Percentiles rank a stretch among this genome's conserved stretches.
Conservation (phyloP, 2,888 invertebrate species). For the Rhagophthalmus giganteus region DNA sequence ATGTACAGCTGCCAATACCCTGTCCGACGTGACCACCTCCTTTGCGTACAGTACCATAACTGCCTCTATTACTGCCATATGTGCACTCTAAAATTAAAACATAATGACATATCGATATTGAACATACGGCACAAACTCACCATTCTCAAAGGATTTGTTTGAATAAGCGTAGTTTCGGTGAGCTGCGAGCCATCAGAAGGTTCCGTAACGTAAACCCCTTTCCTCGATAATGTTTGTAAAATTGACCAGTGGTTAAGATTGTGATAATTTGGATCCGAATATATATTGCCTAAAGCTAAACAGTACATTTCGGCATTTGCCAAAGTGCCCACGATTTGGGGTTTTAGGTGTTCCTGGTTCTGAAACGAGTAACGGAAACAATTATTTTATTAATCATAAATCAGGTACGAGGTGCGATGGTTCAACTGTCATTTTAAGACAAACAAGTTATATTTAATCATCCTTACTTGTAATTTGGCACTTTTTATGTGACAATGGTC, state of each 20-base stretch:
- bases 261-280: slow-evolving; percentile 95
- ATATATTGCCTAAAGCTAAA: slow-evolving; percentile 90
- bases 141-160: slow-evolving; percentile 92
- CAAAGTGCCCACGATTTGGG: slow-evolving; percentile 85
- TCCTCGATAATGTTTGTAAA: slow-evolving; percentile 87
- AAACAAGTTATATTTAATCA: too few relatives aligned
- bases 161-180: slow-evolving; percentile 94
- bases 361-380: slow-evolving; percentile 55
- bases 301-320: slow-evolving; percentile 95
- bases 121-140: slow-evolving; percentile 59
- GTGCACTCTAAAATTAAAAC: slow-evolving; percentile 75
- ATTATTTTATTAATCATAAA: neutral
- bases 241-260: slow-evolving; percentile 95
- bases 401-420: too few relatives aligned
- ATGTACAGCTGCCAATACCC: slow-evolving; percentile 82
- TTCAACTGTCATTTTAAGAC: too few relatives aligned
- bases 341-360: slow-evolving; percentile 93
- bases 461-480: too few relatives aligned
- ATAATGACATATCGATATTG: slow-evolving; percentile 16
- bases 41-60: slow-evolving; percentile 92
- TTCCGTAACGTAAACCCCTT: slow-evolving; percentile 85
- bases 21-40: slow-evolving; percentile 87
- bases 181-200: slow-evolving; percentile 78
- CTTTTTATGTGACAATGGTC: too few relatives aligned
- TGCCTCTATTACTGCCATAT: slow-evolving; percentile 94